Base-by-base conservation (phyloP, 2,888 invertebrate species). In the Trichogramma evanescens region DNA sequence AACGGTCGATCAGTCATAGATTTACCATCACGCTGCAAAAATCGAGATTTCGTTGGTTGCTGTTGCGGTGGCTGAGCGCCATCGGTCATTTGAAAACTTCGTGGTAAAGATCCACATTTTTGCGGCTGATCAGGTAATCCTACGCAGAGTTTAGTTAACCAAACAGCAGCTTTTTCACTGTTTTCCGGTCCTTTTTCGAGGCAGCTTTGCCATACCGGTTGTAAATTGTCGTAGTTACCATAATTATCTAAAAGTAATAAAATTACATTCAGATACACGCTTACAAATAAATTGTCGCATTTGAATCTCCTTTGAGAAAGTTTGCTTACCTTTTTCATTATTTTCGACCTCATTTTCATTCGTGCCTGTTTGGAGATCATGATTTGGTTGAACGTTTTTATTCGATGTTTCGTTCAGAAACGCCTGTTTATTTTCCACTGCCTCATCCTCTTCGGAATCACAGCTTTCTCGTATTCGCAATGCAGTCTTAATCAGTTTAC, bases 81-180 rank as follows among this genome's bases (percentile, higher is more conserved):
- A 56, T 80, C 81, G 67, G 82, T 82, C 3, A 84, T 81, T 77
- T 89, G 89, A 69, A 91, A 91, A 69, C 89, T 89, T 68, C 91
- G 81, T 0, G 91, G 90, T 58, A 91, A 75, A 0, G 90, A 90
- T 38, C 89, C 91, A 9, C 89, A 86, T 74, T 91, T 91, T 71
- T 85, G 84, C 56, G 83, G 81, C 0, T 84, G 83, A 4, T 84
- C 84, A 52, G 85, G 87, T 58, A 89, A 81, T 70, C 87, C 86
- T 67, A 86, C 86, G 57, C 66, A 67, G 67, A 89, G 86, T 58
- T 87, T 84, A 66, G 86, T 87, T 39, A 88, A 73, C 88, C 89
- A 89, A 61, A 87, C 84, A 58, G 86, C 86, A 4, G 87, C 87
- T 5, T 83, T 80, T n/a, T 66, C 67, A 5, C 66, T 67, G 5